Percentiles rank a stretch among this genome's conserved stretches.
Evolutionary conservation across 2,888 invertebrate species (phyloP).

Genomic region (Hecatera dysodea): DNA sequence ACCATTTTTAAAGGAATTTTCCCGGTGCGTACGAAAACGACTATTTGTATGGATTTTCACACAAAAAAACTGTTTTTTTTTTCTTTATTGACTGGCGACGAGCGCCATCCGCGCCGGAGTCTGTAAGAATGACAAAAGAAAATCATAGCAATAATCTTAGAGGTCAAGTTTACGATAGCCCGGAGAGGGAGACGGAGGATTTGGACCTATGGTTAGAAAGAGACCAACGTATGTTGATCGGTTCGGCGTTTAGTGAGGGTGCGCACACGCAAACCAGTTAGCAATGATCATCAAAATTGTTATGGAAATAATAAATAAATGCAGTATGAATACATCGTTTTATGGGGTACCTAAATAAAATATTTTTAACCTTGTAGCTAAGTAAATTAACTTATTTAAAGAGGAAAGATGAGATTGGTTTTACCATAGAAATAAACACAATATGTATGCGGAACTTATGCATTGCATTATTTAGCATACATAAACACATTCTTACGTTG

Average conservation of each 20-base stretch:
- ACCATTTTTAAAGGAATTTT: conserved; percentile 69
- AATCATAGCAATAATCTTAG: conserved; percentile 72
- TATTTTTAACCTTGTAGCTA: not conserved
- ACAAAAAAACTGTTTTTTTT: conserved; percentile 65
- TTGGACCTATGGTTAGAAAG: conserved; percentile 55
- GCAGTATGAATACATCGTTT: conserved; percentile 33
- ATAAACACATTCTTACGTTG: not conserved
- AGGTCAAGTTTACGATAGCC: conserved; percentile 87
- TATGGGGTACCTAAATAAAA: not conserved
- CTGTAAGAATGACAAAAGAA: conserved; percentile 79
- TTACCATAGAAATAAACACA: not conserved
- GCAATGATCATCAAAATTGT: conserved; percentile 74
- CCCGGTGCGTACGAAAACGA: conserved; percentile 67
- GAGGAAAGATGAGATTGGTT: not conserved
- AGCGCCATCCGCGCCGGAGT: conserved; percentile 71
- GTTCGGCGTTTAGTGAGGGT: conserved; percentile 60
- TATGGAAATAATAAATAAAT: conserved; percentile 64
- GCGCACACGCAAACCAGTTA: conserved; percentile 80
- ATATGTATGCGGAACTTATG: conserved; percentile 8
- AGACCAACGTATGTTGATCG: conserved; percentile 67
- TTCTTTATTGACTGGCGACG: conserved; percentile 67
- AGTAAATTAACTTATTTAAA: not conserved
- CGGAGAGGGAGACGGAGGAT: conserved; percentile 67
- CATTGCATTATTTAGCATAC: conserved; percentile 17
- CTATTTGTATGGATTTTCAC: conserved; percentile 64